Base-by-base conservation (phyloP, 2,797 vertebrate genomes). In the Melanotaenia boesemani region DNA sequence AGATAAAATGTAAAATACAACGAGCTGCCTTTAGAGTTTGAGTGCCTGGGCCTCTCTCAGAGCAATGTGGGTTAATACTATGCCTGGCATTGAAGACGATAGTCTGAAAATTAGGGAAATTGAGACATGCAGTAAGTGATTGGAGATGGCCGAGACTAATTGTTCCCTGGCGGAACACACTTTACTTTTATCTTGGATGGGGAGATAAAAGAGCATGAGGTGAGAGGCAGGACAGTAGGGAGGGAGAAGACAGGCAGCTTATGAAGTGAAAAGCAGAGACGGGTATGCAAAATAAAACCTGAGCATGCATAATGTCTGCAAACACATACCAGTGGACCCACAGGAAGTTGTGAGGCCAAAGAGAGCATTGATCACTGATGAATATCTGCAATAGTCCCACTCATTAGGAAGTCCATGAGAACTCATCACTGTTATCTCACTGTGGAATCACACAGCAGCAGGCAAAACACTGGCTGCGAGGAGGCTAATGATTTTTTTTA, bases 361-460 rank as follows among this genome's bases (percentile, higher is more conserved):
- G 82, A 71, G 77, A 76, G 77, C 84, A 91, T 89, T 77, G 90
- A 93, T 90, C 88, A 81, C 78, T 76, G 89, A 93, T 91, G 80
- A 88, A 76, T 81, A 88, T 92, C 91, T 76, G 56, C 80, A 73
- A 63, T n/a, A 61, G 83, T 69, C 41, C 7, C 72, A 74, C 87
- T 92, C 87, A 91, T 91, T 91, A 90, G 83, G 69, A 82, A 32
- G 81, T 89, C 76, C 74, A 71, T 72, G 76, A 82, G 80, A 86
- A 82, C 76, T 88, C 72, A 86, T 81, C 78, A 71, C 69, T 56
- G 80, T 55, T 85, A 88, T 86, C 90, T 74, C 7, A 67, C 65
- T 10, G 82, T 48, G 66, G 62, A 67, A 90, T 86, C 79, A 56
- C 4, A 20, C 65, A 58, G 74, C 9, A 3, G 67, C 39, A 70